Evolutionary conservation across 2,113 vertebrate species (phyloP).

Genomic region (Xenopus borealis): DNA sequence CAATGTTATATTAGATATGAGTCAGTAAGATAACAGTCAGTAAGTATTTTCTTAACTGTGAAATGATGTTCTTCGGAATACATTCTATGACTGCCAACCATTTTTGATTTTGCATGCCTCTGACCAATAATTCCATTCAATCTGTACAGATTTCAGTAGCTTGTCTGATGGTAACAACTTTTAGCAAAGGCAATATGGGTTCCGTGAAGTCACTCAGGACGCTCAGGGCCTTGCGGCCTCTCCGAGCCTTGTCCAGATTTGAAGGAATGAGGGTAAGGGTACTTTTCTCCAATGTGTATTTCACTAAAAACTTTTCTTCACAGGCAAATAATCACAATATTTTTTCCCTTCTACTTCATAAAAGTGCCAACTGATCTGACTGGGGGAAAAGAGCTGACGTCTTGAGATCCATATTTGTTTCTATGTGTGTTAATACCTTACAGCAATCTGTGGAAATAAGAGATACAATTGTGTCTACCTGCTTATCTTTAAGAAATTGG

Average conservation of each 20-base stretch:
- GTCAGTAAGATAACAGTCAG: no score
- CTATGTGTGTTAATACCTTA: no score
- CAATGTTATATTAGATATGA: no score
- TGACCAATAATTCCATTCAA: slow-evolving; percentile 48
- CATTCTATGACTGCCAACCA: no score
- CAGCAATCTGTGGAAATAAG: no score
- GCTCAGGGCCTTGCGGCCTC: slow-evolving; percentile 60
- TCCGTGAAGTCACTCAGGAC: slow-evolving; percentile 69
- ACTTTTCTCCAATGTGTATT: slow-evolving; percentile 24
- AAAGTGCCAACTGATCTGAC: no score
- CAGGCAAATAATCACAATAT: slow-evolving; percentile 30
- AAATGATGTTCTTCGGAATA: no score
- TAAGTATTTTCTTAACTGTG: no score
- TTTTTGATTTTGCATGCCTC: slow-evolving; percentile 7
- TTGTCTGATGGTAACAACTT: slow-evolving; percentile 58
- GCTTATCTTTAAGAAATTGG: no score
- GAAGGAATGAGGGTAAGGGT: slow-evolving; percentile 78
- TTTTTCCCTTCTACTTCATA: not conserved
- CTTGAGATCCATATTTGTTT: no score
- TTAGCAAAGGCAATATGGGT: slow-evolving; percentile 60
- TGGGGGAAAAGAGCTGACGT: slow-evolving; percentile 1
- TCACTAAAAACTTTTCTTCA: not conserved
- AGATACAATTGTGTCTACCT: no score
- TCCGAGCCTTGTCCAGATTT: slow-evolving; percentile 67
- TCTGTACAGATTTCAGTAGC: slow-evolving; percentile 64